Evolutionary conservation across 92 coral and sea anemone genomes (phyloP).

Genomic region (Actinernus sp.): DNA sequence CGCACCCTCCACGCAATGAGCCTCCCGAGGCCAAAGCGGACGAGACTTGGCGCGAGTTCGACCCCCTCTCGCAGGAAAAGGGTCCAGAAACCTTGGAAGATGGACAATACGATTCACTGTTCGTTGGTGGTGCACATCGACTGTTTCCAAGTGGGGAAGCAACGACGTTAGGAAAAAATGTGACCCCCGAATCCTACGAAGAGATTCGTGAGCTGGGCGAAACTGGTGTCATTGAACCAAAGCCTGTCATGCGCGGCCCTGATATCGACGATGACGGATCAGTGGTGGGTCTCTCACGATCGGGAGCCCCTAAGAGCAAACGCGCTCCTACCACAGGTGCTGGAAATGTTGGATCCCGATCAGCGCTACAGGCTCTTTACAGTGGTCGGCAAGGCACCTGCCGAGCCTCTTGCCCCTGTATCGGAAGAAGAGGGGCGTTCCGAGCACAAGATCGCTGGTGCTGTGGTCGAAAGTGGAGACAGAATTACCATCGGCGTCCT

Average conservation of each 20-base stretch:
- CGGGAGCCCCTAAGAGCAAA: constrained; percentile 1
- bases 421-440: too few species aligned
- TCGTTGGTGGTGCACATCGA: too few species aligned
- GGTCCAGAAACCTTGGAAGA: too few species aligned
- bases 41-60: constrained; percentile 1
- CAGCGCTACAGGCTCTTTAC: too few species aligned
- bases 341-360: constrained; percentile 2
- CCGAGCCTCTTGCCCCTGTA: too few species aligned
- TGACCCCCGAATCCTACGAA: not conserved
- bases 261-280: too few species aligned
- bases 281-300: too few species aligned
- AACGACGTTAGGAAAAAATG: not conserved
- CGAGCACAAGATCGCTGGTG: not conserved
- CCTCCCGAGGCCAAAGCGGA: not conserved
- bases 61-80: constrained; percentile 8
- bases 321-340: constrained; percentile 1
- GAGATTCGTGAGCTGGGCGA: not conserved
- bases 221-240: too few species aligned
- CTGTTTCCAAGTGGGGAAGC: too few species aligned
- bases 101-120: too few species aligned
- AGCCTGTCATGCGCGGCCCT: too few species aligned
- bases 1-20: not conserved
- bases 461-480: not conserved
- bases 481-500: not conserved
- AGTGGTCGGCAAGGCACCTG: too few species aligned